Evolutionary conservation across 1,140 invertebrate species (phyloP), one percentile per base, ranked within the genome.

Genomic region (Tenebrio molitor): DNA sequence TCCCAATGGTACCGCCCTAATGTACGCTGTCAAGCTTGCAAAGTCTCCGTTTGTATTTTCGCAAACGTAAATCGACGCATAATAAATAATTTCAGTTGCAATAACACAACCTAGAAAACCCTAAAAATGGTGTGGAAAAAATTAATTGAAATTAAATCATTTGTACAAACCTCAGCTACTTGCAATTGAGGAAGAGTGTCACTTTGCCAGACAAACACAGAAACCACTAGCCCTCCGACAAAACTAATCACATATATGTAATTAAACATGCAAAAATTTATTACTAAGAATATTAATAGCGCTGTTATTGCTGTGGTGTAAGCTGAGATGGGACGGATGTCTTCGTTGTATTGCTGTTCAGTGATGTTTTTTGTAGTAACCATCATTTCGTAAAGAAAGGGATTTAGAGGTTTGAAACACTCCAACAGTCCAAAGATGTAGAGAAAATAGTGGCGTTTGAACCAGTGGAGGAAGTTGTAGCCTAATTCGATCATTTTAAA

Each of bases 31-130:
- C 17, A 39, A 16, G 15, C 10, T 16, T 6, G 10, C 2, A n/a
- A 19, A 65, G 21, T 41, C 19, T 41, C 8, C 1, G 1, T n/a
- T 21, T 6, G 16, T 39, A 21, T 36, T 34, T 2, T 41, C 4
- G 21, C 34, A 65, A 12, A 65, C 34, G 19, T 23, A 65, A 41
- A 65, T 65, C 17, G 39, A 36, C 4, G 39, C 39, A 5, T 33
- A 41, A 65, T 65, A 65, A 1, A 39, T 42, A 17, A 65, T 17
- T 65, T 65, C 63, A 1, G 14, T 65, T 19, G 63, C 29, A 15
- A 39, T 8, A 10, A 41, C 12, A 6, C 12, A 4, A 1, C 63
- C 63, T 15, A 17, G 17, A 17, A 65, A 36, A 2, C 16, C 34
- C 63, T 65, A 17, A 39, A 19, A 10, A 12, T 21, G 17, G 2